phyloP scores from a whole-genome alignment of 64 coral and sea anemone genomes.

The Pocillopora verrucosa region DNA sequence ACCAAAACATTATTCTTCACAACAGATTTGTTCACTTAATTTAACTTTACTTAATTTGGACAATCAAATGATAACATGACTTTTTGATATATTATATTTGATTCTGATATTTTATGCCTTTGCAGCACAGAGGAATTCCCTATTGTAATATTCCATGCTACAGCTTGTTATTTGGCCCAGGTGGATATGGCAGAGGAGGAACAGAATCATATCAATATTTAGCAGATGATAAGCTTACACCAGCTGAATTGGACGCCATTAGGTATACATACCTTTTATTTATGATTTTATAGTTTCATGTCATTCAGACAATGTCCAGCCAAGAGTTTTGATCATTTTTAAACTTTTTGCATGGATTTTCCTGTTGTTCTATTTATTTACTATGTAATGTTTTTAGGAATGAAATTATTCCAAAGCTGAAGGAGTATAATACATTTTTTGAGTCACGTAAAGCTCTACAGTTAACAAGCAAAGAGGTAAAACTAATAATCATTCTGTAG shows the following conservation, averaged over 20 bases:
- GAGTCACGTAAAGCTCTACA: slow-evolving; percentile 87
- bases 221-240: slow-evolving; percentile 69
- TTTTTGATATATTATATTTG: no score
- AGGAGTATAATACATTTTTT: slow-evolving; percentile 88
- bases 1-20: no score
- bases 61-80: no score
- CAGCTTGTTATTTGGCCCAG: slow-evolving; percentile 92
- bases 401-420: slow-evolving; percentile 90
- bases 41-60: no score
- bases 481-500: background rate
- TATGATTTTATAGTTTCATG: background rate
- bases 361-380: background rate
- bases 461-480: slow-evolving; percentile 90
- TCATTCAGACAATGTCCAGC: background rate
- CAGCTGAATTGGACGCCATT: slow-evolving; percentile 69
- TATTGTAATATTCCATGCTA: slow-evolving; percentile 95
- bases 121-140: slow-evolving; percentile 68
- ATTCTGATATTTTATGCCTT: background rate
- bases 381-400: slow-evolving; percentile 55
- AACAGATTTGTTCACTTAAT: no score
- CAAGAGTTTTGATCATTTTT: no score
- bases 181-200: slow-evolving; percentile 93
- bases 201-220: slow-evolving; percentile 87
- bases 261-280: slow-evolving; percentile 41
- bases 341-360: background rate